Conservation (phyloP, 2,888 invertebrate genomes). For the Protodeltote pygarga region DNA sequence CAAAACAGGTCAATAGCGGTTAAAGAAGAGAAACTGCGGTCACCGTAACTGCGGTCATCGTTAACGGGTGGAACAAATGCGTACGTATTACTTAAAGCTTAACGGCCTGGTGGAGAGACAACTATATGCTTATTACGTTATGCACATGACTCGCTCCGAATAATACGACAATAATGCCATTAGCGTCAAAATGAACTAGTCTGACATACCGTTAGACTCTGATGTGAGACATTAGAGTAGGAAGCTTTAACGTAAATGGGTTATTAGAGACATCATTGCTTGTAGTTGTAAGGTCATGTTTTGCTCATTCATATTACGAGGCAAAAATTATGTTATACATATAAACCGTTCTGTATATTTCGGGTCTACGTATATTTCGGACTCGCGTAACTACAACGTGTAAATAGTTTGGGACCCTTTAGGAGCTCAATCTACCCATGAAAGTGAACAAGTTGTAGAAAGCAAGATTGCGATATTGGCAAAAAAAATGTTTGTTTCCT, state of each 20-base stretch:
- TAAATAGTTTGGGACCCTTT: too few relatives aligned
- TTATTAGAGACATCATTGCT: constrained; percentile 23
- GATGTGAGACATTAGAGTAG: constrained; percentile 42
- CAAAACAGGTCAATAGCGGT: constrained; percentile 52
- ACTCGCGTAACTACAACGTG: constrained; percentile 28
- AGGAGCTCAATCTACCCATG: too few relatives aligned
- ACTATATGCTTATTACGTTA: constrained; percentile 36
- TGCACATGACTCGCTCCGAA: constrained; percentile 56
- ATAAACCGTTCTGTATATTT: too few relatives aligned
- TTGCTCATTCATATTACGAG: constrained; percentile 30
- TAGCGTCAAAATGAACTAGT: constrained; percentile 47
- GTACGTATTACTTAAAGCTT: constrained; percentile 56
- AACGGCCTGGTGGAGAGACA: constrained; percentile 49
- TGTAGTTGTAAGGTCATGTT: constrained; percentile 38
- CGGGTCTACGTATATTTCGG: too few relatives aligned
- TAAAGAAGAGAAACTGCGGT: constrained; percentile 56
- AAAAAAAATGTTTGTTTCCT: constrained; percentile 30
- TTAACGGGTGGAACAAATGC: constrained; percentile 61
- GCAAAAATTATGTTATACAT: too few relatives aligned
- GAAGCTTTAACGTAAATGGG: constrained; percentile 26
- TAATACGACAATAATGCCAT: constrained; percentile 58
- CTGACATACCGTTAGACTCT: constrained; percentile 45
- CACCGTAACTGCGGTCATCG: constrained; percentile 25
- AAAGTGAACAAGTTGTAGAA: too few relatives aligned
- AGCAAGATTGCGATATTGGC: too few relatives aligned